These are phyloP conservation scores for Lamprotornis superbus DNA, from an alignment of 2,113 vertebrate species.

Conservation along the genomic window DNA sequence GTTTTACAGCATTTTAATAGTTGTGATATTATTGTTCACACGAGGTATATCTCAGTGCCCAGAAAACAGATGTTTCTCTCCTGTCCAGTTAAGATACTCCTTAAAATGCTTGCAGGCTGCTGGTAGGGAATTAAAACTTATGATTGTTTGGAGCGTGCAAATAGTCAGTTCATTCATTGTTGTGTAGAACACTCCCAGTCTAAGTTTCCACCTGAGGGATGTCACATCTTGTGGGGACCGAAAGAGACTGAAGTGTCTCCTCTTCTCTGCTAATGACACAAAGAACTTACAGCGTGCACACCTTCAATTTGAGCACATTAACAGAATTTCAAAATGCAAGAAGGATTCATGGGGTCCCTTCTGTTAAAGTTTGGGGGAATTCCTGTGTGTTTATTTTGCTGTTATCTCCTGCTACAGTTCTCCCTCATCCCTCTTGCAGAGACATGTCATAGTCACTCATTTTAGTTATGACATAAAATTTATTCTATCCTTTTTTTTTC, in stretches of 20 bases:
- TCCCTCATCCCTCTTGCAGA: neutral
- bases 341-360: accelerated
- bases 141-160: neutral
- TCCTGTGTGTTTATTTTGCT: neutral
- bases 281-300: neutral
- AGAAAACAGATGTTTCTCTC: neutral
- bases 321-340: neutral
- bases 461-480: neutral
- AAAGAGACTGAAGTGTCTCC: neutral
- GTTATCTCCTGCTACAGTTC: neutral
- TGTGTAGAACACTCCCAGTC: neutral
- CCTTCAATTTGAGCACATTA: neutral
- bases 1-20: neutral
- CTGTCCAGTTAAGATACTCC: neutral
- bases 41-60: neutral
- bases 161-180: neutral
- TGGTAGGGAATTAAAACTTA: neutral
- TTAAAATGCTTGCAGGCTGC: neutral
- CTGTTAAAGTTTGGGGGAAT: neutral
- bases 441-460: neutral
- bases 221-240: accelerated
- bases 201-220: neutral
- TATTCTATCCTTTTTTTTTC: neutral
- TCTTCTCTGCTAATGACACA: neutral
- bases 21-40: neutral